Evolutionary conservation across 1,140 invertebrate genomes (phyloP).

Genomic region (Meloidogyne floridensis): DNA sequence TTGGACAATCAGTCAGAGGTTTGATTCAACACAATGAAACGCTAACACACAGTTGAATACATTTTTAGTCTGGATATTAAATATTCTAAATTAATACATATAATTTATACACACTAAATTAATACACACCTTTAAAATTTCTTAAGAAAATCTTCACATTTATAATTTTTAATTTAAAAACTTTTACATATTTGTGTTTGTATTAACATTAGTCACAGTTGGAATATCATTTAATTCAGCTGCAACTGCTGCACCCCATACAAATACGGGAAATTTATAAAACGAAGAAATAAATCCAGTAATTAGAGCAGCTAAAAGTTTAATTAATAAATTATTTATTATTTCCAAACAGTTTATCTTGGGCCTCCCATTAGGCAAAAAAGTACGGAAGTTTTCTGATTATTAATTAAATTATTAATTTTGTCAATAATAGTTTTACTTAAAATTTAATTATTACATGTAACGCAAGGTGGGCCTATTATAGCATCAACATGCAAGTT

Average conservation of each 20-base stretch:
- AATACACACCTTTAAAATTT: too few species aligned
- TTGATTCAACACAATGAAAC: too few species aligned
- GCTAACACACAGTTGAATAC: too few species aligned
- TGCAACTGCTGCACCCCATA: constrained; percentile 44
- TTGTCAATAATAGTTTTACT: constrained; percentile 2
- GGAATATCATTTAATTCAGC: constrained; percentile 35
- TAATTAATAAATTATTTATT: too few species aligned
- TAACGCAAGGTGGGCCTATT: constrained; percentile 42
- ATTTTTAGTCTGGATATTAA: too few species aligned
- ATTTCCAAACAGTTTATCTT: too few species aligned
- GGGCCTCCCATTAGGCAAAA: too few species aligned
- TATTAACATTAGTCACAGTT: constrained; percentile 40
- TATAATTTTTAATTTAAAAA: constrained; percentile 3
- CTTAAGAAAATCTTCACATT: too few species aligned
- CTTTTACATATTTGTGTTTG: constrained; percentile 37
- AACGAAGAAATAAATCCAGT: constrained; percentile 29
- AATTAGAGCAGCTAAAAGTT: constrained; percentile 23
- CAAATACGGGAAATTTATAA: constrained; percentile 44
- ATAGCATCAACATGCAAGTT: constrained; percentile 44
- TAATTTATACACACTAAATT: too few species aligned
- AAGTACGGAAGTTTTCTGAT: too few species aligned
- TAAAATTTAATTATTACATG: constrained; percentile 25
- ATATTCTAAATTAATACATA: too few species aligned
- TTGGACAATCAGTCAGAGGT: too few species aligned
- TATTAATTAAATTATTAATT: background rate